phyloP scores from a whole-genome alignment of 1,140 invertebrate species.

The Pseudomyrmex cubaensis region DNA sequence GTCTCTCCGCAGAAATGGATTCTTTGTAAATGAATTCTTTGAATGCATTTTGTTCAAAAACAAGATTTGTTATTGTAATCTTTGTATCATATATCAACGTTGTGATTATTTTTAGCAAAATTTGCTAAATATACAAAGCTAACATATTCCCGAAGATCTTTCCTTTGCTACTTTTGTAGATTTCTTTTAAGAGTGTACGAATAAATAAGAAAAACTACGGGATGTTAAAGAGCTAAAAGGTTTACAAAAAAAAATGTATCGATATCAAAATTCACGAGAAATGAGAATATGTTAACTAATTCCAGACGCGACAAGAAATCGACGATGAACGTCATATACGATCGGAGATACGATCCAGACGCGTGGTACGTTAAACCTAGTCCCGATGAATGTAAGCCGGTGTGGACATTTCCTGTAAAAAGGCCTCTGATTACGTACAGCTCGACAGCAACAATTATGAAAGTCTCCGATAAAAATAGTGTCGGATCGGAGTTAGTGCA shows the following conservation, averaged over 20 bases:
- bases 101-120: too few species aligned
- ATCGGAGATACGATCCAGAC: conserved; percentile 74
- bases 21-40: conserved; percentile 71
- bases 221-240: background rate
- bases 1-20: conserved; percentile 77
- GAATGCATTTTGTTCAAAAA: background rate
- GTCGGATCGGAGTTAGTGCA: conserved; percentile 68
- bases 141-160: too few species aligned
- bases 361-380: conserved; percentile 76
- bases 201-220: too few species aligned
- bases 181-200: too few species aligned
- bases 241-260: background rate
- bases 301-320: conserved; percentile 66
- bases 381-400: conserved; percentile 77
- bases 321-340: conserved; percentile 70
- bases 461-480: conserved; percentile 67
- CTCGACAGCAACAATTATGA: conserved; percentile 68
- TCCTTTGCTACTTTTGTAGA: too few species aligned
- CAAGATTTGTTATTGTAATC: too few species aligned
- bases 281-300: conserved; percentile 19
- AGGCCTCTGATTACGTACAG: conserved; percentile 78
- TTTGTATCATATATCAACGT: too few species aligned
- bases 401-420: conserved; percentile 77
- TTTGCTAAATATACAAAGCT: too few species aligned
- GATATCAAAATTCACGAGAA: background rate